A percentile compares a stretch with the other conserved stretches of the same genome.
These are phyloP conservation scores for Hystrix brachyura DNA, from an alignment of 2,113 vertebrate genomes.

Conservation along the genomic window DNA sequence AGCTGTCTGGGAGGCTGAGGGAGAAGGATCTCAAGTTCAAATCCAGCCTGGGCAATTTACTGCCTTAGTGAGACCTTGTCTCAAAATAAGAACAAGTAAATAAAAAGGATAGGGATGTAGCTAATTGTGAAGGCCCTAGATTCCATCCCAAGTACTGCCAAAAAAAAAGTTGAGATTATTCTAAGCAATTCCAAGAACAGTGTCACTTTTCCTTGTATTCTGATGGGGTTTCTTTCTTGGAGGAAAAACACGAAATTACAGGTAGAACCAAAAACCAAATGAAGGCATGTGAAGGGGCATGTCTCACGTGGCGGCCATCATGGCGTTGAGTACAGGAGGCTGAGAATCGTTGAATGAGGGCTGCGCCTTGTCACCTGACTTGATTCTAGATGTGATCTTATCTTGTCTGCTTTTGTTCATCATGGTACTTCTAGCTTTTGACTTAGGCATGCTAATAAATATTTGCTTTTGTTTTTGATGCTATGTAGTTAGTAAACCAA, in stretches of 20 bases:
- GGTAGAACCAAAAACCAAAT: neutral
- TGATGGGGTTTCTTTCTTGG: neutral
- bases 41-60: neutral
- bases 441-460: neutral
- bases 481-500: neutral
- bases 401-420: neutral
- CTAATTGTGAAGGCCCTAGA: neutral
- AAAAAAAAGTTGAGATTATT: neutral
- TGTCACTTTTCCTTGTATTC: neutral
- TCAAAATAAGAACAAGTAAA: neutral
- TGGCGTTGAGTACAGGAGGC: neutral
- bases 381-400: neutral
- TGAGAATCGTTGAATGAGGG: neutral
- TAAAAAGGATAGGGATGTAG: neutral
- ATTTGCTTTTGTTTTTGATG: slow-evolving; percentile 3
- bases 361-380: neutral
- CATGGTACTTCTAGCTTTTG: neutral
- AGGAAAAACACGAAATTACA: neutral
- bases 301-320: neutral
- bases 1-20: neutral
- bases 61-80: neutral
- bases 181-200: neutral
- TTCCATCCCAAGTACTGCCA: neutral
- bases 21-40: neutral
- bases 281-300: neutral